Evolutionary conservation across 2,113 vertebrate genomes (phyloP).

Genomic region (Beaufortia kweichowensis): DNA sequence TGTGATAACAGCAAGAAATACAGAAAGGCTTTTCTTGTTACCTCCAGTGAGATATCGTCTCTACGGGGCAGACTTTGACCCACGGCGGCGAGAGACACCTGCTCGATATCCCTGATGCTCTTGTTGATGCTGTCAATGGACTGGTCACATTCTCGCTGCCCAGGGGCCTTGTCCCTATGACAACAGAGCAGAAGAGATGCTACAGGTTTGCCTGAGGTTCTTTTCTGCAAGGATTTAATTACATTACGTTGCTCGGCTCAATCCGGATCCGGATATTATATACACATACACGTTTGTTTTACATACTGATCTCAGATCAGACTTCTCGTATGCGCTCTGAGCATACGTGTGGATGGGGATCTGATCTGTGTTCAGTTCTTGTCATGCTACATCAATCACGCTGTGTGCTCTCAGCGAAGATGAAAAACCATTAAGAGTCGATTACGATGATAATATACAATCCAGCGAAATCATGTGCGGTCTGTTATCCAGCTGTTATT

Average conservation of each 20-base stretch:
- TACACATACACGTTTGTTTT: too few relatives aligned
- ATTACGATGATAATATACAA: slow-evolving; percentile 11
- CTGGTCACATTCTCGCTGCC: slow-evolving; percentile 94
- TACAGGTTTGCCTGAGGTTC: not conserved
- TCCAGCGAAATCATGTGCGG: not conserved
- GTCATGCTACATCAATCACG: not conserved
- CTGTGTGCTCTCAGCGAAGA: not conserved
- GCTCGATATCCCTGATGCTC: slow-evolving; percentile 95
- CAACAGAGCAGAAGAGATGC: slow-evolving; percentile 42
- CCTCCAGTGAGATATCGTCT: slow-evolving; percentile 98
- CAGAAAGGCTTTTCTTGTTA: slow-evolving; percentile 66
- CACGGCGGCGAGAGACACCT: slow-evolving; percentile 90
- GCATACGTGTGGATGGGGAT: not conserved
- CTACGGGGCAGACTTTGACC: slow-evolving; percentile 92
- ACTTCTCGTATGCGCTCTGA: not conserved
- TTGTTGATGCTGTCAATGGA: slow-evolving; percentile 96
- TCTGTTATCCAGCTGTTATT: not conserved
- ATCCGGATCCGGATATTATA: too few relatives aligned
- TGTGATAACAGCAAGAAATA: slow-evolving; percentile 19
- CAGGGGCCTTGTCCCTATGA: slow-evolving; percentile 94
- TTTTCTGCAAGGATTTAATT: not conserved
- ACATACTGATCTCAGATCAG: slow-evolving; percentile 44
- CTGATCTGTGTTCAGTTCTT: slow-evolving; percentile 11
- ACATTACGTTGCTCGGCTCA: slow-evolving; percentile 36
- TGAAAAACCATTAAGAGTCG: slow-evolving; percentile 18